These are phyloP conservation scores for Synergus japonicus DNA, from an alignment of 2,888 invertebrate genomes.

Conservation along the genomic window DNA sequence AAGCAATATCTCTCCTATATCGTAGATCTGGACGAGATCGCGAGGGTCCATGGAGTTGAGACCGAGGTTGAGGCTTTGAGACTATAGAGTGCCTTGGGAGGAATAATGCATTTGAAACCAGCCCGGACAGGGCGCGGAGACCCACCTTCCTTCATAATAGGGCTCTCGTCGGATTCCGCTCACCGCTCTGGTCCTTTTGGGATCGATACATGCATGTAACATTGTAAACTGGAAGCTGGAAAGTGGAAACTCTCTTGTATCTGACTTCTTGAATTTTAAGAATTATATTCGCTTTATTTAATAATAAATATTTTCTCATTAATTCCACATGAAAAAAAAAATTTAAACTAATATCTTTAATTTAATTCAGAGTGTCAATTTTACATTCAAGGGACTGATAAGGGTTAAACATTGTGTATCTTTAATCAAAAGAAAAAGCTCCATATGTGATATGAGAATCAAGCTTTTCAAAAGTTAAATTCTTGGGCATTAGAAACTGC, in stretches of 20 bases:
- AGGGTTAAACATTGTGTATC: neutral
- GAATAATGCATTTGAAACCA: conserved; percentile 58
- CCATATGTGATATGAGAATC: neutral
- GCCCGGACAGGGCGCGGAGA: conserved; percentile 39
- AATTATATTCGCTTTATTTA: too few species aligned
- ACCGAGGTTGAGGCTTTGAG: conserved; percentile 6
- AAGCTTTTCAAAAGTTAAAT: neutral
- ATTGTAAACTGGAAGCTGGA: conserved; percentile 1
- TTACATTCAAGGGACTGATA: too few species aligned
- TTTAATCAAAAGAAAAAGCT: neutral
- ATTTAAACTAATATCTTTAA: too few species aligned
- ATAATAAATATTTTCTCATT: too few species aligned
- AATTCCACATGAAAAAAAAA: too few species aligned
- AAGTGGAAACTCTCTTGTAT: neutral
- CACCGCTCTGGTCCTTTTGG: conserved; percentile 19
- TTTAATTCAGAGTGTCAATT: too few species aligned
- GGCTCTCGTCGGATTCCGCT: conserved; percentile 21
- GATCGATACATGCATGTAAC: conserved; percentile 44
- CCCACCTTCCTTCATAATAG: conserved; percentile 35
- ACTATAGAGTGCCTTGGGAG: conserved; percentile 45
- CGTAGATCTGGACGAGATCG: conserved; percentile 56
- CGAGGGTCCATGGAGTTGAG: neutral
- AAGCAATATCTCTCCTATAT: conserved; percentile 55
- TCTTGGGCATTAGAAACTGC: neutral
- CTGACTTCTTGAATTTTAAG: neutral